Conservation (phyloP, 2,888 invertebrate genomes). For the Perdita meconis region DNA sequence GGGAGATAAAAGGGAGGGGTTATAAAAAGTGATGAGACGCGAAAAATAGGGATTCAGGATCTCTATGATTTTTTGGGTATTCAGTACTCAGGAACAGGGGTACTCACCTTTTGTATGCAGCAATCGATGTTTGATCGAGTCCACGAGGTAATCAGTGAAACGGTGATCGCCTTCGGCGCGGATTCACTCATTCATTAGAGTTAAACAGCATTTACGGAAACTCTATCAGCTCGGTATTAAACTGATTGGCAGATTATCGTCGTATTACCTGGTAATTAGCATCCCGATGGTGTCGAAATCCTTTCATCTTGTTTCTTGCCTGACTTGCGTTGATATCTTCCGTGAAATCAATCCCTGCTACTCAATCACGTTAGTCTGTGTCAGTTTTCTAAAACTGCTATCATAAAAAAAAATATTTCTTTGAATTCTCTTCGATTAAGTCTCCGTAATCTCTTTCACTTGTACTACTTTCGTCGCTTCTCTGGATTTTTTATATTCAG, state of each 20-base stretch:
- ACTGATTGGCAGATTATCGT: slow-evolving; percentile 50
- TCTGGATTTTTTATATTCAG: too few species aligned
- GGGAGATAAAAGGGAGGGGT: too few species aligned
- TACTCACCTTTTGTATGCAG: neutral
- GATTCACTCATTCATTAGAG: slow-evolving; percentile 57
- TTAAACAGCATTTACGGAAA: slow-evolving; percentile 55
- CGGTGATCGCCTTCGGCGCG: slow-evolving; percentile 30
- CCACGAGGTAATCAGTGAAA: slow-evolving; percentile 19
- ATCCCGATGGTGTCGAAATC: slow-evolving; percentile 20
- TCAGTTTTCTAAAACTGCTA: too few species aligned
- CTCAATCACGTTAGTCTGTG: too few species aligned
- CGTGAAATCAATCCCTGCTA: too few species aligned
- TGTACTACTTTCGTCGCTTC: too few species aligned
- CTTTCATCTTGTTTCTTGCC: slow-evolving; percentile 28
- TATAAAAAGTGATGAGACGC: too few species aligned
- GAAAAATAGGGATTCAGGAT: too few species aligned
- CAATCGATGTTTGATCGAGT: neutral
- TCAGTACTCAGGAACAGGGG: too few species aligned
- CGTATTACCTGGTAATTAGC: slow-evolving; percentile 63
- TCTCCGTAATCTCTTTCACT: too few species aligned
- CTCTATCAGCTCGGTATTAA: slow-evolving; percentile 44
- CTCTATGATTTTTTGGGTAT: neutral
- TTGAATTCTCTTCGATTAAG: too few species aligned
- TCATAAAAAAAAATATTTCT: slow-evolving; percentile 10
- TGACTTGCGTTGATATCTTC: slow-evolving; percentile 23